Conservation (phyloP, 2,113 vertebrate species). For the Sporophila hypoxantha region DNA sequence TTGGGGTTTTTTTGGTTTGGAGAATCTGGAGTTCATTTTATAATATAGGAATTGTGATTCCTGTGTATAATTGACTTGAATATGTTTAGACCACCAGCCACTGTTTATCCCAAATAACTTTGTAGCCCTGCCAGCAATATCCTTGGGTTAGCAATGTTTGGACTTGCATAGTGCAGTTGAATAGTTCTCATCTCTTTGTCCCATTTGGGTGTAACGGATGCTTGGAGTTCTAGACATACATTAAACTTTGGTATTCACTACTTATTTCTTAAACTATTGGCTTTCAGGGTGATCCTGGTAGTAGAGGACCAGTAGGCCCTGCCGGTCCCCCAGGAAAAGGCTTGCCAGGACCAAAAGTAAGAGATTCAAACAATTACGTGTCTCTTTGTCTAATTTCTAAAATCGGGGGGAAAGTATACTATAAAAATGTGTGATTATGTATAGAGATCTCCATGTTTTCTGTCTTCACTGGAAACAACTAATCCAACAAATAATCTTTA, state of each 20-base stretch:
- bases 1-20: background rate
- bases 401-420: fast-evolving
- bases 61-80: background rate
- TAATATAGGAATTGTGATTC: background rate
- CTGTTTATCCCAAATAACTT: background rate
- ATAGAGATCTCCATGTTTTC: background rate
- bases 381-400: background rate
- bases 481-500: background rate
- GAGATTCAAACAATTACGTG: constrained; percentile 7
- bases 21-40: background rate
- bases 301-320: constrained; percentile 76
- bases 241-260: background rate
- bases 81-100: background rate
- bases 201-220: background rate
- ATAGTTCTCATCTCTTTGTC: background rate
- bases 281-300: constrained; percentile 82
- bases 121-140: background rate
- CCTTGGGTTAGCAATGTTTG: background rate
- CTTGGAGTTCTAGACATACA: background rate
- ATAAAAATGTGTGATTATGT: background rate
- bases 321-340: constrained; percentile 82
- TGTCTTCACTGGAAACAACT: background rate
- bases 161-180: background rate
- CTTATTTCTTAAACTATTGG: constrained; percentile 8
- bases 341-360: constrained; percentile 81